Conservation (phyloP, 2,113 vertebrate species). For the Chlamydotis undulata region DNA sequence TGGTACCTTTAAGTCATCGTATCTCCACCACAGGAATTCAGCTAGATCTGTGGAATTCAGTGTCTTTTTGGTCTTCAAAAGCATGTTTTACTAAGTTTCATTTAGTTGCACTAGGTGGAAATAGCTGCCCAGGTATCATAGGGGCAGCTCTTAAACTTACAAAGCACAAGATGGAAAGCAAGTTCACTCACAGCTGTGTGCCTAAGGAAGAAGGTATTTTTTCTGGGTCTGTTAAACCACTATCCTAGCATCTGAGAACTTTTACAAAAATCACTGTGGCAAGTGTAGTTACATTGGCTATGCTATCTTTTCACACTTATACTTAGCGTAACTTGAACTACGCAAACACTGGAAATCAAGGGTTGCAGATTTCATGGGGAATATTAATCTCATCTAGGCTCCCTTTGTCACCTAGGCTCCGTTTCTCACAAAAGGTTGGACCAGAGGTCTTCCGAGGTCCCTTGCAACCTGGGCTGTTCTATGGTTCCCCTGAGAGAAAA, state of each 20-base stretch:
- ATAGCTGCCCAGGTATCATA: not conserved
- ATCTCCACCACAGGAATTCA: not conserved
- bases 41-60: not conserved
- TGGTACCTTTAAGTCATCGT: fast-evolving
- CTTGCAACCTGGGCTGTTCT: not conserved
- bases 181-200: not conserved
- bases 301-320: not conserved
- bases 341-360: not conserved
- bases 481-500: not conserved
- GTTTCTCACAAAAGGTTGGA: not conserved
- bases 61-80: not conserved
- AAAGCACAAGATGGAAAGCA: not conserved
- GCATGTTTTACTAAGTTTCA: not conserved
- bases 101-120: not conserved
- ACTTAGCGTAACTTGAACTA: not conserved
- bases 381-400: not conserved
- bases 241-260: not conserved
- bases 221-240: not conserved
- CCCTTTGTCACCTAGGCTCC: not conserved
- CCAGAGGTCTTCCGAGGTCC: not conserved
- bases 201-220: not conserved
- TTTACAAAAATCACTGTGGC: not conserved
- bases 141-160: not conserved
- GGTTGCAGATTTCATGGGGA: not conserved
- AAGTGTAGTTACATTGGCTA: not conserved